These are phyloP conservation scores for Drosophila putrida DNA, from an alignment of 2,888 invertebrate genomes.

Conservation along the genomic window DNA sequence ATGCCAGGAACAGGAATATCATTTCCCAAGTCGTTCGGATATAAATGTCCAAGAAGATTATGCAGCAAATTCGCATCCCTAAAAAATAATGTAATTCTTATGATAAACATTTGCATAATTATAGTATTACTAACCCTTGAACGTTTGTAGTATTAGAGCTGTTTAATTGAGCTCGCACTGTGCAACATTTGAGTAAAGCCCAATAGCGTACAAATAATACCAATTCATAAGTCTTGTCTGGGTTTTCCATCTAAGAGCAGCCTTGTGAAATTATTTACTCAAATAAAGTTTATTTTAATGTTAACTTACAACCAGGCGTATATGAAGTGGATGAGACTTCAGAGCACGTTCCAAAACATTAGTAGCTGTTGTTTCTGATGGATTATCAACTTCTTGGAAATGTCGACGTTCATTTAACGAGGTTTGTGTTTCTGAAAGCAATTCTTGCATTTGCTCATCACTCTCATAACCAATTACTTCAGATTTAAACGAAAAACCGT, in stretches of 20 bases:
- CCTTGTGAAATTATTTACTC: too few relatives aligned
- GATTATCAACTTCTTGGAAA: slow-evolving; percentile 25
- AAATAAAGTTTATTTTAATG: background rate
- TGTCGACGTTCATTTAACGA: slow-evolving; percentile 24
- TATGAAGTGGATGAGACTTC: slow-evolving; percentile 61
- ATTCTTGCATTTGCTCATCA: slow-evolving; percentile 64
- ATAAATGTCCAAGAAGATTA: slow-evolving; percentile 58
- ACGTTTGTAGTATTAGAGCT: slow-evolving; percentile 22
- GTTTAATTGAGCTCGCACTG: slow-evolving; percentile 50
- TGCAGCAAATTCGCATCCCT: slow-evolving; percentile 61
- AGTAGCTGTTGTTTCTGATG: background rate
- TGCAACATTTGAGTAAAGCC: slow-evolving; percentile 61
- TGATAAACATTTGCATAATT: background rate
- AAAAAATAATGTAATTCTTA: background rate
- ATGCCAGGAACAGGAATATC: slow-evolving; percentile 67
- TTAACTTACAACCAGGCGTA: slow-evolving; percentile 54
- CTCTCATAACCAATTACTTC: slow-evolving; percentile 66
- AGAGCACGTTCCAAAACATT: slow-evolving; percentile 26
- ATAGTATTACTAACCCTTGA: slow-evolving; percentile 40
- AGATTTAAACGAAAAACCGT: slow-evolving; percentile 34
- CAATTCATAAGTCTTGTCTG: slow-evolving; percentile 47
- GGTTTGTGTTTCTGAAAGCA: slow-evolving; percentile 37
- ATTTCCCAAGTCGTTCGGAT: slow-evolving; percentile 58
- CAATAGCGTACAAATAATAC: slow-evolving; percentile 55
- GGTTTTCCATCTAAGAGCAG: slow-evolving; percentile 41